These are phyloP conservation scores for Stenopsyche tienmushanensis DNA, from an alignment of 1,140 invertebrate species.

Conservation along the genomic window DNA sequence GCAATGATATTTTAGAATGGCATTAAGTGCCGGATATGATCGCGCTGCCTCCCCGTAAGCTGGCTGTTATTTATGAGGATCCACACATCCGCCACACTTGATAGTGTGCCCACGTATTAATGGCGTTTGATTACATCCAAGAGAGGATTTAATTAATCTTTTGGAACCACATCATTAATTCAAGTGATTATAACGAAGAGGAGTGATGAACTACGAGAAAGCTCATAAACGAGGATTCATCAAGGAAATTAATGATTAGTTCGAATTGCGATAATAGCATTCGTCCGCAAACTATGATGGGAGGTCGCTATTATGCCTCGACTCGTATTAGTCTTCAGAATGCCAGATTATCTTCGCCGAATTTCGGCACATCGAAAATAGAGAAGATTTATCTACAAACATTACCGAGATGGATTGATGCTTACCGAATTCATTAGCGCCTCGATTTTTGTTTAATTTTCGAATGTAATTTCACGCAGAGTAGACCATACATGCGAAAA, in stretches of 20 bases:
- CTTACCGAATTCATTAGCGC: no score
- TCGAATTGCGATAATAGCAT: neutral
- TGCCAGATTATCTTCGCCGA: no score
- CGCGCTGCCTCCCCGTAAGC: neutral
- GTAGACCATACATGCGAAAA: no score
- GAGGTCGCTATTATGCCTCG: no score
- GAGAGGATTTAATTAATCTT: slow-evolving; percentile 29
- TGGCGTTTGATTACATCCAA: slow-evolving; percentile 20
- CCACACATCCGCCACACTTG: neutral
- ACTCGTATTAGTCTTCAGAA: no score
- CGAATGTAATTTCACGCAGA: no score
- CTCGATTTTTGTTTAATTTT: no score
- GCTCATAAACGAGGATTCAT: slow-evolving; percentile 21
- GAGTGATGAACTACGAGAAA: slow-evolving; percentile 14
- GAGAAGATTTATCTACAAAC: no score
- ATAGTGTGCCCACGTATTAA: neutral
- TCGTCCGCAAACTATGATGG: no score
- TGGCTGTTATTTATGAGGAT: neutral
- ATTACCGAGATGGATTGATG: no score
- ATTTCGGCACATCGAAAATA: no score
- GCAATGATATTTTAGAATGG: no score
- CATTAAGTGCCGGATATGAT: neutral
- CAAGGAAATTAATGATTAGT: slow-evolving; percentile 25
- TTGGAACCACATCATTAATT: slow-evolving; percentile 27
- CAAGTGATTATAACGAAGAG: slow-evolving; percentile 15